Evolutionary conservation across 2,888 invertebrate species (phyloP), one percentile per base, ranked within the genome.

Genomic region (Drosophila koepferae): DNA sequence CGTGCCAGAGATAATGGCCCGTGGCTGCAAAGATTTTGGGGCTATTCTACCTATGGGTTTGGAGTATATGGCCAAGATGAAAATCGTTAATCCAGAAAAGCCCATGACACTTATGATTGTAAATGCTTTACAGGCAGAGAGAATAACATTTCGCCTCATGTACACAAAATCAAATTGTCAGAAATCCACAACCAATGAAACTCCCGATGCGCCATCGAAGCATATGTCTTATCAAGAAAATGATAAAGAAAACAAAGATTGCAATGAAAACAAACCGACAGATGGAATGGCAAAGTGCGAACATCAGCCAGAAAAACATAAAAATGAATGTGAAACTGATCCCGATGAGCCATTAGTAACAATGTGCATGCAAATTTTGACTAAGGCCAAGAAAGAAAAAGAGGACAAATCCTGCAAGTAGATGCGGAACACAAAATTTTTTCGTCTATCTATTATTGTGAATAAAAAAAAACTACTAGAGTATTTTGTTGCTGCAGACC

Each of bases 61-160:
- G 0, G 46, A 66, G 10, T 49, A 68, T 12, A 49, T 89, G 53
- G 41, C 34, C 5, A 66, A 67, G 10, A 38, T 89, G 58, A 53
- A 84, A 8, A 38, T 87, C 7, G 43, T 85, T 0, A 38, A 74
- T n/a, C 14, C 58, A 1, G 69, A 69, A 3, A 48, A 69, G 9
- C 16, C 40, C 2, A 55, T 71, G 14, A 51, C 63, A 5, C 31
- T 87, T 16, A 80, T 87, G 49, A 40, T 72, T 7, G 82, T 85
- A 5, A 70, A 85, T 60, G 85, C 82, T 7, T 43, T 85, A 44
- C 40, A 60, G 0, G 79, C 85, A 8, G 58, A 80, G 4, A 73
- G 71, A 7, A 68, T 84, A 16, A 65, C 55, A 7, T 87, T 89
- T 16, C 74, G 75, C 0, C 40, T 85, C 0, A 10, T 81, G 34